A percentile compares a stretch with the other conserved stretches of the same genome.
Conservation (phyloP, 2,888 invertebrate genomes). For the Athalia rosae region DNA sequence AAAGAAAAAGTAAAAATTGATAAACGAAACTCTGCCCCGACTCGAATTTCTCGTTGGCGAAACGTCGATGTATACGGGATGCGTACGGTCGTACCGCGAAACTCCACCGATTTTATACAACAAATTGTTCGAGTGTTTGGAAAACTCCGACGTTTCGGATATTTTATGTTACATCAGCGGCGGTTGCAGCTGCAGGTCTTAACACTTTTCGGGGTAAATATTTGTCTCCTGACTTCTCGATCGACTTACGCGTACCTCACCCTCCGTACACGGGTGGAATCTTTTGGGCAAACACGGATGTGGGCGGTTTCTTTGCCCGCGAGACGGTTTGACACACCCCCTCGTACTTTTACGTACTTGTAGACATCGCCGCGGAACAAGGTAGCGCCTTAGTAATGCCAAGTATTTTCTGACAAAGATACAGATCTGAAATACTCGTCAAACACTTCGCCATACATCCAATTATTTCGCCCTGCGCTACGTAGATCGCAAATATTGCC, state of each 20-base stretch:
- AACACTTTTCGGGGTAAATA: slow-evolving; percentile 24
- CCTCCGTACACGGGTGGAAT: slow-evolving; percentile 14
- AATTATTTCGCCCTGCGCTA: neutral
- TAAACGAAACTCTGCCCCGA: too few relatives aligned
- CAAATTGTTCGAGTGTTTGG: neutral
- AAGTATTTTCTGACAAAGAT: too few relatives aligned
- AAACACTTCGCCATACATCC: neutral
- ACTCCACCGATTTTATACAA: neutral
- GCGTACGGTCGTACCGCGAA: too few relatives aligned
- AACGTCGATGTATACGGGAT: too few relatives aligned
- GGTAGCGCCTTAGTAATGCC: too few relatives aligned
- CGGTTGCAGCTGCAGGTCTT: neutral
- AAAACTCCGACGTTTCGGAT: neutral
- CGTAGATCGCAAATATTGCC: too few relatives aligned
- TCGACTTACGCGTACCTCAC: slow-evolving; percentile 10
- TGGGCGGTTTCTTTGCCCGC: slow-evolving; percentile 16
- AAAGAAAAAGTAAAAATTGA: too few relatives aligned
- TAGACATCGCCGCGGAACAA: neutral
- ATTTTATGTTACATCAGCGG: too few relatives aligned
- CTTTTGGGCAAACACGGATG: slow-evolving; percentile 24
- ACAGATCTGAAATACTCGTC: too few relatives aligned
- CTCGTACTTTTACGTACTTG: neutral
- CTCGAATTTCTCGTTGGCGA: too few relatives aligned
- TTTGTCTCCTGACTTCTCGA: slow-evolving; percentile 21
- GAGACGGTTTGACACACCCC: too few relatives aligned